These are phyloP conservation scores for Coelinius sp. DNA, from an alignment of 2,888 invertebrate species.

Conservation along the genomic window DNA sequence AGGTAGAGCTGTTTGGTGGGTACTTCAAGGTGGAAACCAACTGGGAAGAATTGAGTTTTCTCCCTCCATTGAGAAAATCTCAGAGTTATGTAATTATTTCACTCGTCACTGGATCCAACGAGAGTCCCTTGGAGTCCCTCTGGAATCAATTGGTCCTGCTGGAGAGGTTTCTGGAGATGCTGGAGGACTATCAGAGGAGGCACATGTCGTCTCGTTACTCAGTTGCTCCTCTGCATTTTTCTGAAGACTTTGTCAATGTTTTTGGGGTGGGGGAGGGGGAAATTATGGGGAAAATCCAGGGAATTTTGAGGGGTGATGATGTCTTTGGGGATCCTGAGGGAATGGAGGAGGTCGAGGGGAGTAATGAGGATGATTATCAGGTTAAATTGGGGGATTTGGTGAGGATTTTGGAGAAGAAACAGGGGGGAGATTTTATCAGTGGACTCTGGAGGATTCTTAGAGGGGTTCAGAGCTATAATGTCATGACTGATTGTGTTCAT, in stretches of 20 bases:
- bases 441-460: conserved; percentile 54
- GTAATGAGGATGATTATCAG: conserved; percentile 43
- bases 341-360: conserved; percentile 31
- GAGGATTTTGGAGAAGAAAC: conserved; percentile 47
- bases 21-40: conserved; percentile 52
- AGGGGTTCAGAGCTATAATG: conserved; percentile 43
- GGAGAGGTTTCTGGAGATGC: conserved; percentile 50
- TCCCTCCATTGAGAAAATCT: conserved; percentile 45
- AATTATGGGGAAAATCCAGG: conserved; percentile 47
- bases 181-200: conserved; percentile 48
- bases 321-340: not conserved
- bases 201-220: conserved; percentile 40
- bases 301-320: conserved; percentile 45
- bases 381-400: conserved; percentile 48
- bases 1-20: conserved; percentile 49
- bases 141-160: conserved; percentile 56
- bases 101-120: conserved; percentile 50
- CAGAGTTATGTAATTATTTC: conserved; percentile 40
- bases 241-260: conserved; percentile 49
- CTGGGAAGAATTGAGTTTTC: conserved; percentile 48
- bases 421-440: conserved; percentile 58
- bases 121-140: conserved; percentile 49
- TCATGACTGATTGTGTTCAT: conserved; percentile 54
- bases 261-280: conserved; percentile 46
- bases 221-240: conserved; percentile 48